Conservation (phyloP, 1,140 invertebrate genomes). For the Trachymyrmex cornetzi region DNA sequence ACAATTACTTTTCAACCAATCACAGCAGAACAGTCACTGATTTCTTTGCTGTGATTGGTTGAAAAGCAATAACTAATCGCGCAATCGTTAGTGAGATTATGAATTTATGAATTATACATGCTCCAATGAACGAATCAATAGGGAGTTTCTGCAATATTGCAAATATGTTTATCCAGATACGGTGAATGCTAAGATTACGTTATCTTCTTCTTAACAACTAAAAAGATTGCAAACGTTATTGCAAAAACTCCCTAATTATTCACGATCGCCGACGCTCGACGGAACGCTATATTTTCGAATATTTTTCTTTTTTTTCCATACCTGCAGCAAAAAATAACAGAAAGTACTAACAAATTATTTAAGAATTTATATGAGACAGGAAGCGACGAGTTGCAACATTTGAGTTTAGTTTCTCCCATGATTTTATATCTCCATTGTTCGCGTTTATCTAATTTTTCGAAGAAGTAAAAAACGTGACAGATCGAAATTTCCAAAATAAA, state of each 20-base stretch:
- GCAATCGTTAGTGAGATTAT: no score
- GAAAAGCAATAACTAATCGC: no score
- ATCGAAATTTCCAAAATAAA: background rate
- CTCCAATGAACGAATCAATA: background rate
- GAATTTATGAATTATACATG: no score
- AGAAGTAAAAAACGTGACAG: background rate
- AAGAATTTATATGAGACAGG: background rate
- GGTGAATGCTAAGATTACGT: no score
- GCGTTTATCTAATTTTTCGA: background rate
- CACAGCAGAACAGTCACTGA: no score
- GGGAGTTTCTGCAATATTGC: no score
- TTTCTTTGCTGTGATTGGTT: no score
- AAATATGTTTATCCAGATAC: no score
- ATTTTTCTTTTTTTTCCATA: background rate
- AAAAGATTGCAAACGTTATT: no score
- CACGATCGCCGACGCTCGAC: background rate
- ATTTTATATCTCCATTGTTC: background rate
- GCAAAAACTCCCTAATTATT: background rate
- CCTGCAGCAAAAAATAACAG: background rate
- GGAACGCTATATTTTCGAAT: background rate
- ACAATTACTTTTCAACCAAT: no score
- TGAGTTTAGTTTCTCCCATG: background rate
- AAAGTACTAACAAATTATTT: background rate
- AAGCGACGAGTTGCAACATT: background rate
- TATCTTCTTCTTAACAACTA: no score